phyloP scores from a whole-genome alignment of 2,797 vertebrate species.

The Scyliorhinus canicula region DNA sequence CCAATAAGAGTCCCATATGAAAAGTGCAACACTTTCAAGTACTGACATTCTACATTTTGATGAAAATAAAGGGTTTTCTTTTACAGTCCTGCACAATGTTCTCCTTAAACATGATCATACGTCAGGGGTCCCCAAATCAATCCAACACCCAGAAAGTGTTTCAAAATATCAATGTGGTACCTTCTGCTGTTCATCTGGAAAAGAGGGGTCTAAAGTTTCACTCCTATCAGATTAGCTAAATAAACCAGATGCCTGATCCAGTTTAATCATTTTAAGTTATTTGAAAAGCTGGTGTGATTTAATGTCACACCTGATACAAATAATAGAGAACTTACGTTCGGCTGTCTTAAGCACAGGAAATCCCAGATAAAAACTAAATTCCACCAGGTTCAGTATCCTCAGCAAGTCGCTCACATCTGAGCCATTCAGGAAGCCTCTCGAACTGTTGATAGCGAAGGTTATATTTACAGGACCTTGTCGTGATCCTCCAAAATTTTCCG shows the following conservation, averaged over 20 bases:
- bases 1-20: neutral
- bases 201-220: neutral
- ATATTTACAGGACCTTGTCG: slow-evolving; percentile 77
- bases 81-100: too few species aligned
- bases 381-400: slow-evolving; percentile 79
- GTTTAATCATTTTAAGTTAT: neutral
- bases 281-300: neutral
- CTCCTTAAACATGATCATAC: neutral
- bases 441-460: slow-evolving; percentile 69
- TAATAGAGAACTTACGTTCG: slow-evolving; percentile 72
- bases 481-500: slow-evolving; percentile 43
- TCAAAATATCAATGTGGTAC: neutral
- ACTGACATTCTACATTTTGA: neutral
- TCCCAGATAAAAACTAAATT: slow-evolving; percentile 94
- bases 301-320: neutral
- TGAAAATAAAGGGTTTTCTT: neutral
- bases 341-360: slow-evolving; percentile 85
- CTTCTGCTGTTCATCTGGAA: neutral
- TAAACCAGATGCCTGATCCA: neutral
- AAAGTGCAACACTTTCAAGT: neutral
- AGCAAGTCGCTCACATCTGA: slow-evolving; percentile 80
- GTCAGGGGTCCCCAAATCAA: neutral
- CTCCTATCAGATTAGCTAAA: neutral
- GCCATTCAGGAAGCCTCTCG: slow-evolving; percentile 67
- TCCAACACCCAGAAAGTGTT: neutral